Evolutionary conservation across 2,888 invertebrate species (phyloP).

Genomic region (Pherbina coryleti): DNA sequence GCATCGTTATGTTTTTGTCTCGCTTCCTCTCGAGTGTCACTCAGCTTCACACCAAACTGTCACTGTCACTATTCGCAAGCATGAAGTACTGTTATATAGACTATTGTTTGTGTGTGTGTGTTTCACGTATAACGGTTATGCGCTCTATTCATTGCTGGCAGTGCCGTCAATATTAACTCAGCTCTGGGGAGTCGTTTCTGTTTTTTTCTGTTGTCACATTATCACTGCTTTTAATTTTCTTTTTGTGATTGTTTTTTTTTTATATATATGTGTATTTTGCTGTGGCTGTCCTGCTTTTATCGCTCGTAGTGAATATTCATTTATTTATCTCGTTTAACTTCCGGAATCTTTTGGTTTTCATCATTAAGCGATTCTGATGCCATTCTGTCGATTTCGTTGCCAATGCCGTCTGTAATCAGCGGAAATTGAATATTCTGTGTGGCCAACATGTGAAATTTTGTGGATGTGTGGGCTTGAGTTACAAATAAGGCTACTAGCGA

Average conservation of each 20-base stretch:
- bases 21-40: no score
- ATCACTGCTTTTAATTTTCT: background rate
- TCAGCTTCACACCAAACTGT: background rate
- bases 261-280: background rate
- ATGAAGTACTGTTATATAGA: no score
- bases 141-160: constrained; percentile 9
- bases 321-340: constrained; percentile 8
- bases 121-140: constrained; percentile 1
- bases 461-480: background rate
- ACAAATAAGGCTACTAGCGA: background rate
- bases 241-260: background rate
- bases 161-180: constrained; percentile 9
- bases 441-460: background rate
- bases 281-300: background rate
- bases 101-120: background rate
- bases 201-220: background rate
- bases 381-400: constrained; percentile 4
- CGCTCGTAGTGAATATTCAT: constrained; percentile 4
- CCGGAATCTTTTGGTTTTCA: constrained; percentile 28
- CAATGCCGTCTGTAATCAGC: background rate
- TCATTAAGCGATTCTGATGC: constrained; percentile 28
- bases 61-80: background rate
- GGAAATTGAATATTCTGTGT: constrained; percentile 20
- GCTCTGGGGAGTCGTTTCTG: background rate
- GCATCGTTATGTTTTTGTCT: background rate